Evolutionary conservation across 1,140 invertebrate genomes (phyloP), one percentile per base, ranked within the genome.

Genomic region (Heliconius hermathena): DNA sequence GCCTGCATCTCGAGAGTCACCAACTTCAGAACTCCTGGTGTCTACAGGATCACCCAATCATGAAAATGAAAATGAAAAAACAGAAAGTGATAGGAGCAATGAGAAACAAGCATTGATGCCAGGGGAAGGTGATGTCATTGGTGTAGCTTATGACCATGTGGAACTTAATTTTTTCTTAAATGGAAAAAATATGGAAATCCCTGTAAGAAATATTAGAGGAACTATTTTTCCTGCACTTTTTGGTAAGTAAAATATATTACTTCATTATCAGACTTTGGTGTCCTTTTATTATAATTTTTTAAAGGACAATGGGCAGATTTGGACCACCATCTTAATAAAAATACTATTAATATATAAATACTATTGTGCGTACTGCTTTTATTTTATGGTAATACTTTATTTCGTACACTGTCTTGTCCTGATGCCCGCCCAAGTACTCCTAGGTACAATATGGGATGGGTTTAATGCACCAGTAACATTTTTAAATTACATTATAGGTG

Each of bases 91-190:
- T 9, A 87, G 84, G 60, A 80, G 74, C 9, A 78, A 71, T 80
- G 85, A 81, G 16, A 84, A 83, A 38, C 74, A 83, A 78, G 86
- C 88, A 18, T 83, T 89, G 16, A 94, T 93, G 89, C 93, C 97
- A 20, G 97, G 98, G 89, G 99, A 99, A 95, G 99, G 99, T 74
- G 99, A 99, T 94, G 96, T 99, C 79, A 96, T 99, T 88, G 99
- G 99, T 72, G 95, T 99, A 26, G 97, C 98, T 4, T 99, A 98
- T 93, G 99, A 99, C 92, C 99, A 99, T 94, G 97, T 99, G 76
- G 98, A 99, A 90, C 94, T 99, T 46, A 99, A 99, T 92, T 99
- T 99, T 95, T 99, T 97, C 92, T 93, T 99, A 26, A 99, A 99
- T 95, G 99, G 99, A 8, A 97, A 97, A 89, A 96, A 97, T 83